phyloP scores from a whole-genome alignment of 2,113 vertebrate species.

The Ia io region DNA sequence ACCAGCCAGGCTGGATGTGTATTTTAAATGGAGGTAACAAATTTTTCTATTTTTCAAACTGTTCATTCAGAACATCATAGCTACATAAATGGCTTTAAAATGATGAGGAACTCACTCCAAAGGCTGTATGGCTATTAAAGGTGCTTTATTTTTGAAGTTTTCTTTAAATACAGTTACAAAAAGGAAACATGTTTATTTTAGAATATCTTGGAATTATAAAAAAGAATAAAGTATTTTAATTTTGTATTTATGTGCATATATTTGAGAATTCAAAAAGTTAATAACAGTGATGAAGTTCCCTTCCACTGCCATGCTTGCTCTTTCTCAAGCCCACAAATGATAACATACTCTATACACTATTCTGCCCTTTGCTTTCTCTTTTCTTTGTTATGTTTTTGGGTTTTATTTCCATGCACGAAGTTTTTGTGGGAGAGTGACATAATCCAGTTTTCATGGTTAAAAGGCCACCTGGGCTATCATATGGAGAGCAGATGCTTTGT shows the following conservation, averaged over 20 bases:
- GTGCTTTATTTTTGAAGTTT: not conserved
- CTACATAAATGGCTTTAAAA: not conserved
- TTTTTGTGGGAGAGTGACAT: not conserved
- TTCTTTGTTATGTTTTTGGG: not conserved
- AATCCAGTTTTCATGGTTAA: not conserved
- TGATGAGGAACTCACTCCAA: not conserved
- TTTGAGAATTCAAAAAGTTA: not conserved
- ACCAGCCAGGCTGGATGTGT: too few species aligned
- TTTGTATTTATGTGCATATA: not conserved
- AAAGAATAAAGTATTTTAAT: not conserved
- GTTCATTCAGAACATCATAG: not conserved
- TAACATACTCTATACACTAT: not conserved
- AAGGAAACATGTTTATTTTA: not conserved
- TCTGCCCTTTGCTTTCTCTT: not conserved
- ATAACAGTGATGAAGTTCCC: not conserved
- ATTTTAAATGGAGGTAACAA: not conserved
- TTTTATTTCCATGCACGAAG: not conserved
- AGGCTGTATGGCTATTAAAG: not conserved
- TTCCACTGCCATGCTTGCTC: not conserved
- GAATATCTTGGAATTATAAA: not conserved
- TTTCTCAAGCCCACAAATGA: not conserved
- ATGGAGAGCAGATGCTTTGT: not conserved
- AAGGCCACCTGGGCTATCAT: not conserved
- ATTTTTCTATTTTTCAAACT: not conserved
- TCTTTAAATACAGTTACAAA: not conserved